phyloP scores from a whole-genome alignment of 1,140 invertebrate species.

The Kradibia gibbosae region DNA sequence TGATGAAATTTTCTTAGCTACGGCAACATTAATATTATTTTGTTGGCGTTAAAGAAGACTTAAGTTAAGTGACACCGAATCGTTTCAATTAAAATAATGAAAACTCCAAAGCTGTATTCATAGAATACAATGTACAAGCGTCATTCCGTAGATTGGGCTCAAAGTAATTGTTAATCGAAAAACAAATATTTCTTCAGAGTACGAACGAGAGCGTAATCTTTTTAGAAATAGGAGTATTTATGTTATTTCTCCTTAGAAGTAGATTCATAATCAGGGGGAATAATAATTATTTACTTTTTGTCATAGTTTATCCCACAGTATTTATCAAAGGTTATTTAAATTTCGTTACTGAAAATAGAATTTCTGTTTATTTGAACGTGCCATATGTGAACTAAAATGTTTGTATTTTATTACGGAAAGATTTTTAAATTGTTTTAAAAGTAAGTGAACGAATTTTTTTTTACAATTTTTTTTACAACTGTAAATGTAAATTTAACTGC shows the following conservation, averaged over 20 bases:
- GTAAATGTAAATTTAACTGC: neutral
- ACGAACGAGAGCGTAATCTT: neutral
- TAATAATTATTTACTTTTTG: neutral
- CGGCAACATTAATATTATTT: too few relatives aligned
- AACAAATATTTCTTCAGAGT: neutral
- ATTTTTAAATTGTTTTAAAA: neutral
- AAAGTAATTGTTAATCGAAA: neutral
- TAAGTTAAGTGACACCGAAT: neutral
- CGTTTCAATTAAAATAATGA: too few relatives aligned
- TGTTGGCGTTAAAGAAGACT: too few relatives aligned
- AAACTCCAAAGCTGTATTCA: too few relatives aligned
- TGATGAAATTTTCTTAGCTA: too few relatives aligned
- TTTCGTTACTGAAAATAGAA: neutral
- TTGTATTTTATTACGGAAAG: neutral
- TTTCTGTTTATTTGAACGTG: neutral
- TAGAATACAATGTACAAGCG: too few relatives aligned
- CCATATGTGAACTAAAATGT: neutral
- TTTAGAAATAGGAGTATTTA: neutral
- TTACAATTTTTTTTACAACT: neutral
- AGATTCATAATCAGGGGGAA: neutral
- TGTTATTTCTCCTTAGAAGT: neutral
- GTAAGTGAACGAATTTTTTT: neutral
- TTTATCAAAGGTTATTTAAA: neutral
- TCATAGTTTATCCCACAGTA: neutral
- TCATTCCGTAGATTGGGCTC: neutral